Percentiles rank a stretch among this genome's conserved stretches.
These are phyloP conservation scores for Aphidius gifuensis DNA, from an alignment of 1,140 invertebrate species.

Conservation along the genomic window DNA sequence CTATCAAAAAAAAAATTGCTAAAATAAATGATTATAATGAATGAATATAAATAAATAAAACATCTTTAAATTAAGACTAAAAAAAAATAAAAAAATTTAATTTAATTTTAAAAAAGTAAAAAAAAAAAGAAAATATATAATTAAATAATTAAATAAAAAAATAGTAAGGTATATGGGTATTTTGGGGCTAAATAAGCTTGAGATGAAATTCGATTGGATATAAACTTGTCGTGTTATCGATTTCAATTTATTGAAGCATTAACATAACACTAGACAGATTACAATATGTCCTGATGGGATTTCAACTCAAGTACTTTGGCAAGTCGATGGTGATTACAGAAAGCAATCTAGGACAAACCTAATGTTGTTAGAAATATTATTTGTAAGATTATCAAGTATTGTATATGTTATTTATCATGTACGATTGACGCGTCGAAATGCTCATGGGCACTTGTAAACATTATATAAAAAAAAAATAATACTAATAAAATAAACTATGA, in stretches of 20 bases:
- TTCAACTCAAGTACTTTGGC: conserved; percentile 16
- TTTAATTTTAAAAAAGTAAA: conserved; percentile 28
- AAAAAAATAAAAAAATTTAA: conserved; percentile 12
- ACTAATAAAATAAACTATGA: conserved; percentile 1
- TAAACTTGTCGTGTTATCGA: background rate
- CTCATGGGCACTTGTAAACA: conserved; percentile 13
- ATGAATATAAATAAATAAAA: too few species aligned
- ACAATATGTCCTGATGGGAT: background rate
- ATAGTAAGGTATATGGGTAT: conserved; percentile 25
- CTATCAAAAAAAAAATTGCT: too few species aligned
- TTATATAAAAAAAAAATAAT: background rate
- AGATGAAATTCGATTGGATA: conserved; percentile 7
- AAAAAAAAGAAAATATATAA: conserved; percentile 34
- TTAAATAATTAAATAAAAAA: conserved; percentile 20
- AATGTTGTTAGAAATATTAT: conserved; percentile 55
- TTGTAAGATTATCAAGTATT: conserved; percentile 50
- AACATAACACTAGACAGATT: too few species aligned
- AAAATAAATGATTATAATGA: too few species aligned
- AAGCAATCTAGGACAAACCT: conserved; percentile 53
- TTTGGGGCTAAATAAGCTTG: conserved; percentile 18
- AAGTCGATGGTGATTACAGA: conserved; percentile 46
- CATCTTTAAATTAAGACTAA: conserved; percentile 19
- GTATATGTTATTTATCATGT: conserved; percentile 39
- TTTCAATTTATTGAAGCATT: too few species aligned
- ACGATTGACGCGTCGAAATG: conserved; percentile 38